Evolutionary conservation across 2,888 invertebrate species (phyloP).

Genomic region (Polydrusus tereticollis): DNA sequence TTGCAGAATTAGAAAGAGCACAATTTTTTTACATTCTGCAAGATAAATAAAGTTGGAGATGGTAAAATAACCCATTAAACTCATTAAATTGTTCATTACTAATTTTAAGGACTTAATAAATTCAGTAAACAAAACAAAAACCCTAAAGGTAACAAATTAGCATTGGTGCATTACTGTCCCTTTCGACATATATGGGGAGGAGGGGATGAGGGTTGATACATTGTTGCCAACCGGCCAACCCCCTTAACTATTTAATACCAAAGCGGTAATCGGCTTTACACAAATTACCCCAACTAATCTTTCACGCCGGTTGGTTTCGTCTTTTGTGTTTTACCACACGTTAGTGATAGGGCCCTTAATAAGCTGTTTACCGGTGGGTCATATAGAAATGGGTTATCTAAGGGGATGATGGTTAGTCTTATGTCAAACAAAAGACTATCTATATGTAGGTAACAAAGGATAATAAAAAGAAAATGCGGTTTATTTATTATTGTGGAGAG

Average conservation of each 20-base stretch:
- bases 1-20: no score
- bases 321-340: conserved; percentile 30
- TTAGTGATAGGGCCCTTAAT: conserved; percentile 15
- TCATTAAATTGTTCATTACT: no score
- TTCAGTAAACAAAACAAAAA: neutral
- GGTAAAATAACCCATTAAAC: no score
- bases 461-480: no score
- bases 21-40: no score
- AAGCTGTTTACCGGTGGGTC: conserved; percentile 10
- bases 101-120: neutral
- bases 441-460: neutral
- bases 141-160: conserved; percentile 9
- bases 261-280: conserved; percentile 43
- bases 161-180: neutral
- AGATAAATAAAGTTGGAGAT: no score
- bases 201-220: conserved; percentile 44
- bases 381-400: neutral
- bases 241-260: conserved; percentile 21
- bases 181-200: conserved; percentile 6
- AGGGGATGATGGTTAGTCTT: no score
- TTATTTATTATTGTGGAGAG: no score
- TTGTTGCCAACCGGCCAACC: conserved; percentile 29
- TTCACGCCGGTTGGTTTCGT: conserved; percentile 43
- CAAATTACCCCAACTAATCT: conserved; percentile 46
- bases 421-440: neutral